Evolutionary conservation across 2,888 invertebrate genomes (phyloP).

Genomic region (Lumbricus terrestris): DNA sequence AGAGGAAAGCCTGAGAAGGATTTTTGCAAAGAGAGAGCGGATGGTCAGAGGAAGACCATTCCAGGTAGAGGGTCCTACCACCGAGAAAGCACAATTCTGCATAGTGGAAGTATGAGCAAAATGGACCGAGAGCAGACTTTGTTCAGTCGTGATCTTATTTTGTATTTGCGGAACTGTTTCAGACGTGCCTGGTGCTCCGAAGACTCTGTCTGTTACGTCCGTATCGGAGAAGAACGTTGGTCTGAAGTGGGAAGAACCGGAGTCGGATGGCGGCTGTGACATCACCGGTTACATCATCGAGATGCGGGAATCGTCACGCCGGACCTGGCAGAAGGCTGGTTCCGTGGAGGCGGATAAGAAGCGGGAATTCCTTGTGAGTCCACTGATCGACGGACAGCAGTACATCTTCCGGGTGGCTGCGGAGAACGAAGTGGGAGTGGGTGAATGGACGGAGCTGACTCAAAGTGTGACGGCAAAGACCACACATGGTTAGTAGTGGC

Average conservation of each 20-base stretch:
- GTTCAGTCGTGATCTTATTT: not conserved
- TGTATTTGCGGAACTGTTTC: not conserved
- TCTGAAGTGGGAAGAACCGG: constrained; percentile 49
- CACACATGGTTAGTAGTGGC: constrained; percentile 29
- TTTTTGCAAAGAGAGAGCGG: no score
- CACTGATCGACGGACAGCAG: constrained; percentile 52
- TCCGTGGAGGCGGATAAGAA: constrained; percentile 38
- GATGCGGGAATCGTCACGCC: constrained; percentile 67
- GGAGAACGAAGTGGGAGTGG: constrained; percentile 65
- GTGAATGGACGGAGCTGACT: constrained; percentile 49
- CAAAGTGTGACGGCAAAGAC: constrained; percentile 47
- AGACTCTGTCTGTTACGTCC: constrained; percentile 47
- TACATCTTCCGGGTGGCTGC: constrained; percentile 84
- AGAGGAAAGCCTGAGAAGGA: no score
- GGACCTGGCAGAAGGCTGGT: constrained; percentile 68
- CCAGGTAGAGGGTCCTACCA: no score
- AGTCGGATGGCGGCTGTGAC: constrained; percentile 50
- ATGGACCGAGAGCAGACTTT: no score
- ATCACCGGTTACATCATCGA: constrained; percentile 54
- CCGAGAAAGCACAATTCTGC: no score
- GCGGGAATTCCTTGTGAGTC: constrained; percentile 35
- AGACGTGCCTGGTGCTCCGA: constrained; percentile 48
- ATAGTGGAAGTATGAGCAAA: no score
- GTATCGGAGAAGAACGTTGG: constrained; percentile 48
- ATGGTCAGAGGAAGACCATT: no score